phyloP scores from a whole-genome alignment of 2,113 vertebrate genomes.

The Lutjanus erythropterus region DNA sequence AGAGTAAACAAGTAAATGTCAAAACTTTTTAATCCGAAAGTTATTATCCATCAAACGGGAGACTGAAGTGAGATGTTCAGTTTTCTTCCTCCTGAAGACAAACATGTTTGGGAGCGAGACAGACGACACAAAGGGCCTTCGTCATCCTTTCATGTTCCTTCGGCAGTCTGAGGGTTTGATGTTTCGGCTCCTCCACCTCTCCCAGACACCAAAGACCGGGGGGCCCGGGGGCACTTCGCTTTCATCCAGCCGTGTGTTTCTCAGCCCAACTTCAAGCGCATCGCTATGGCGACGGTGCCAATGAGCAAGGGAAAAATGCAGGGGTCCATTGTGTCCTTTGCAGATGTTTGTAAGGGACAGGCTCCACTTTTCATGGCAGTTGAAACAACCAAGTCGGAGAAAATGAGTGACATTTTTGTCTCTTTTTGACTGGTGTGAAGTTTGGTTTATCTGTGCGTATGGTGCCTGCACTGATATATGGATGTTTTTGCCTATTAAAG shows the following conservation, averaged over 20 bases:
- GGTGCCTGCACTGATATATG: neutral
- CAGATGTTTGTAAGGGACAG: conserved; percentile 38
- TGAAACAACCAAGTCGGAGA: neutral
- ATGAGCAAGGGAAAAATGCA: neutral
- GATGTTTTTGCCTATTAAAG: neutral
- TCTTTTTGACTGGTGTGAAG: neutral
- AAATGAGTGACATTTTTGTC: too few species aligned
- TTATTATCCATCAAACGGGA: neutral
- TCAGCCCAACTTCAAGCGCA: conserved; percentile 54
- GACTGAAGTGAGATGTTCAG: neutral
- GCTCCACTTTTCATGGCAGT: neutral
- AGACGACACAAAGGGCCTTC: conserved; percentile 29
- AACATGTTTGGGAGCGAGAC: conserved; percentile 5
- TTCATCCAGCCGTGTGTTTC: conserved; percentile 58
- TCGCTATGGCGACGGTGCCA: conserved; percentile 69
- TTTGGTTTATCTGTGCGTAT: neutral
- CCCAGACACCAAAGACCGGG: conserved; percentile 41
- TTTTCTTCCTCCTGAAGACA: conserved; percentile 8
- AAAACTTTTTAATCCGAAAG: neutral
- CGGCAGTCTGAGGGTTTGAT: conserved; percentile 54
- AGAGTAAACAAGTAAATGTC: conserved; percentile 19
- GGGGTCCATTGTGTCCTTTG: conserved; percentile 40
- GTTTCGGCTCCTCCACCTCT: conserved; percentile 46
- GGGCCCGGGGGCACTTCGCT: conserved; percentile 27
- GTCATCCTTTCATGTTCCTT: conserved; percentile 59